Base-by-base conservation (phyloP, 2,797 vertebrate genomes). In the Oceanodroma leucorhoa region DNA sequence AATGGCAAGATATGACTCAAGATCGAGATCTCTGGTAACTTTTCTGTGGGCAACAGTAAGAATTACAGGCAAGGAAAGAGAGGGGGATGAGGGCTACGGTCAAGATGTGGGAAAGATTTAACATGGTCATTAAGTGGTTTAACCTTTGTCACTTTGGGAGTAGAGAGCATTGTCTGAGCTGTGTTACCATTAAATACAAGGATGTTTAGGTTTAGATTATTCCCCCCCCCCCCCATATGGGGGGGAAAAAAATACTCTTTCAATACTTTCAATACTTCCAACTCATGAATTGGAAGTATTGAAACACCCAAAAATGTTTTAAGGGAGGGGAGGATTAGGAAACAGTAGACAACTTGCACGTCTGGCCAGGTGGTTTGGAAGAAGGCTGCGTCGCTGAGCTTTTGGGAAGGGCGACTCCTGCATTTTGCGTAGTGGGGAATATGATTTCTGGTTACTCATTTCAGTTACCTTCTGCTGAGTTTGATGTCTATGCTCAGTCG, bases 1-100 rank as follows among this genome's bases (percentile, higher is more conserved):
- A 96, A 91, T 2, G 9, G 83, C 80, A 38, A 95, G 65, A 73
- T 71, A 78, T 86, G 94, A 93, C 83, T 93, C 85, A 87, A 79
- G 46, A 36, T 41, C 26, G 72, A 75, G 81, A 78, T 93, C 95
- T 87, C 81, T 88, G 76, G 88, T 82, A 85, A 90, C 62, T 83
- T 72, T 65, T 67, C 43, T 50, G 38, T 57, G 66, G 70, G 57
- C 43, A 55, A 10, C 50, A 41, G 29, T 20, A 61, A 70, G 61
- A 76, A 78, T 87, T 64, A 27, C 21, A 54, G 51, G 18, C 38
- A 1, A 71, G 38, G 69, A 62, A 43, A 45, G 23, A 21, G 75
- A 38, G 18, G 40, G 22, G 79, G 48, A 18, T 45, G 72, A 87
- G 72, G 41, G 43, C 69, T 48, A 3, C 53, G 58, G 26, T 36